phyloP scores from a whole-genome alignment of 92 coral and sea anemone genomes.

The Actinostola sp. region DNA sequence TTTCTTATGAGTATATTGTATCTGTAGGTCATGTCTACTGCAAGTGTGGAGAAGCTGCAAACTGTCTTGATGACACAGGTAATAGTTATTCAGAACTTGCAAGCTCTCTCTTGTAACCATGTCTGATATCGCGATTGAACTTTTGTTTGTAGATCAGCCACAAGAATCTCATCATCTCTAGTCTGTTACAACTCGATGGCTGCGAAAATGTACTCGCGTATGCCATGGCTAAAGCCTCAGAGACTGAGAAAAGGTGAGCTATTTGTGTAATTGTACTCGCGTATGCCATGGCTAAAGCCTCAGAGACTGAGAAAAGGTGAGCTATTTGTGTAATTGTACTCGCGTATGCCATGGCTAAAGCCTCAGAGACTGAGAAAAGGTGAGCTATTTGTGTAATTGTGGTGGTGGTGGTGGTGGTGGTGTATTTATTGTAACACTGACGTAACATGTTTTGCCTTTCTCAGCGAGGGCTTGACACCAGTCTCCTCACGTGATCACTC shows the following conservation, averaged over 20 bases:
- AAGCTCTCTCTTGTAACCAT: no score
- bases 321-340: constrained; percentile 56
- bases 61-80: constrained; percentile 93
- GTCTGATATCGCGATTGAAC: neutral
- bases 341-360: constrained; percentile 63
- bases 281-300: constrained; percentile 65
- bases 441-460: neutral
- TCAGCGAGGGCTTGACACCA: constrained; percentile 77
- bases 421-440: no score
- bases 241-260: constrained; percentile 67
- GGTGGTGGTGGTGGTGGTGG: no score
- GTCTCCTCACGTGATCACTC: constrained; percentile 78
- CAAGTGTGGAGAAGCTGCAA: constrained; percentile 87
- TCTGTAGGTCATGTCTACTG: constrained; percentile 71
- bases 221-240: constrained; percentile 70
- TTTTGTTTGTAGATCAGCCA: constrained; percentile 71
- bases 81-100: no score
- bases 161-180: constrained; percentile 82
- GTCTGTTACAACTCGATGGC: constrained; percentile 69
- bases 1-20: no score
- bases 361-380: constrained; percentile 74
- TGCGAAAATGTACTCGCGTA: constrained; percentile 64
- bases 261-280: constrained; percentile 61
- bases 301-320: constrained; percentile 74
- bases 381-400: constrained; percentile 58